A percentile compares a stretch with the other conserved stretches of the same genome.
Conservation (phyloP, 2,113 vertebrate species). For the Dipodomys ordii region DNA sequence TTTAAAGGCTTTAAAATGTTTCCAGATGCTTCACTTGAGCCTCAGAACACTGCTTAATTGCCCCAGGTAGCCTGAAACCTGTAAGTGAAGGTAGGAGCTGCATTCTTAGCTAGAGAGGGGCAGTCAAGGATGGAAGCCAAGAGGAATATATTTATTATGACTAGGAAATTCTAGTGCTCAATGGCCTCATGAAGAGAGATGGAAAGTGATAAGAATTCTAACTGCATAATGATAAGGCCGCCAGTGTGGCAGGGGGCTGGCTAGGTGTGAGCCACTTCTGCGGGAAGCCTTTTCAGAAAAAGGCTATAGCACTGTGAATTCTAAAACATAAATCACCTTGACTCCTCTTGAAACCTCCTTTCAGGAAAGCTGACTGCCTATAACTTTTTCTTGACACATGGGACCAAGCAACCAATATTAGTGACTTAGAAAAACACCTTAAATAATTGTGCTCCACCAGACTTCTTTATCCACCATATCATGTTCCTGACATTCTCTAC, state of each 20-base stretch:
- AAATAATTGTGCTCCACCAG: slow-evolving; percentile 34
- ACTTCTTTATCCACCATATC: slow-evolving; percentile 48
- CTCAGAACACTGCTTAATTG: not conserved
- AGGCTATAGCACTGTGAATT: slow-evolving; percentile 24
- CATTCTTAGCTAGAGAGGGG: not conserved
- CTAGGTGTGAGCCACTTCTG: not conserved
- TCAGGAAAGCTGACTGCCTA: slow-evolving; percentile 27
- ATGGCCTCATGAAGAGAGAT: not conserved
- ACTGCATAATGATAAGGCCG: not conserved
- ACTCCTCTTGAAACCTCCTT: slow-evolving; percentile 42
- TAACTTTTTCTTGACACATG: slow-evolving; percentile 58
- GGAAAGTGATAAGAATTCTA: not conserved
- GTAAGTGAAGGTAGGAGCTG: not conserved
- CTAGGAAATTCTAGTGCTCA: not conserved
- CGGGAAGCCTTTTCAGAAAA: slow-evolving; percentile 44
- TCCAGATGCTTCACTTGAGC: not conserved
- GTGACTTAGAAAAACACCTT: slow-evolving; percentile 57
- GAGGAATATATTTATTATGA: not conserved
- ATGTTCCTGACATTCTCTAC: slow-evolving; percentile 12
- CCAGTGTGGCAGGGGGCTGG: not conserved
- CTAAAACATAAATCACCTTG: slow-evolving; percentile 41
- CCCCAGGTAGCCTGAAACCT: not conserved
- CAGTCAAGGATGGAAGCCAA: not conserved
- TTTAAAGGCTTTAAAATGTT: not conserved
- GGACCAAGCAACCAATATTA: slow-evolving; percentile 23